Evolutionary conservation across 2,113 vertebrate species (phyloP), one percentile per base, ranked within the genome.

Genomic region (Scalopus aquaticus): DNA sequence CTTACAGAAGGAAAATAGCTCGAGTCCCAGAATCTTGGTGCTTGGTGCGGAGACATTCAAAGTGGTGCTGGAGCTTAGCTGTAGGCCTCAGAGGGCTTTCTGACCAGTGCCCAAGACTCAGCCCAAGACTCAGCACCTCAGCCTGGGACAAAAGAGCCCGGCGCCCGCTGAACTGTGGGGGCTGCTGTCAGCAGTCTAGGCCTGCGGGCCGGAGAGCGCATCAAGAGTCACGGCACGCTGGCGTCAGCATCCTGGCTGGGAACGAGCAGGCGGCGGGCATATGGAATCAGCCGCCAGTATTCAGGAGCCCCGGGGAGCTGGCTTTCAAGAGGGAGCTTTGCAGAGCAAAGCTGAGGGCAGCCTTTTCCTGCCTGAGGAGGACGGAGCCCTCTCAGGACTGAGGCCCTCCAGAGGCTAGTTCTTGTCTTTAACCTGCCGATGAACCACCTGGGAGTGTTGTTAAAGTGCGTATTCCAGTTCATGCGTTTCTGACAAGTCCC

Each of bases 1-100:
- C 56, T 94, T 79, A 64, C n/a, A 73, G 79, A 54, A 91, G 58
- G 83, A 80, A 73, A 81, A 84, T 39, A 58, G 73, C 62, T 32
- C 32, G 42, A 67, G 39, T 32, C n/a, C 3, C 22, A 67, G 42
- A 80, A 30, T 58, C 70, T 51, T 69, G 60, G 67, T 67, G 20
- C 56, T 84, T 58, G 39, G 51, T 20, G 51, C 51, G 17, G 51
- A 54, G 16, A 17, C 16, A 20, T 54, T 3, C 17, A 20, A 3
- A 54, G 4, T 20, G 17, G 51, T 54, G 51, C 51, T 20, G 6
- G 51, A 44, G 46, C 46, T 9, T 49, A 49, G 46, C 6, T 17
- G 51, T 54, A 17, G 51, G 51, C 51, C 51, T 85, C n/a, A 42
- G 78, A 28, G 1, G 2, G 13, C 39, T 74, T 51, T 30, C 20